phyloP scores from a whole-genome alignment of 92 coral and sea anemone genomes.

The Porites rus region DNA sequence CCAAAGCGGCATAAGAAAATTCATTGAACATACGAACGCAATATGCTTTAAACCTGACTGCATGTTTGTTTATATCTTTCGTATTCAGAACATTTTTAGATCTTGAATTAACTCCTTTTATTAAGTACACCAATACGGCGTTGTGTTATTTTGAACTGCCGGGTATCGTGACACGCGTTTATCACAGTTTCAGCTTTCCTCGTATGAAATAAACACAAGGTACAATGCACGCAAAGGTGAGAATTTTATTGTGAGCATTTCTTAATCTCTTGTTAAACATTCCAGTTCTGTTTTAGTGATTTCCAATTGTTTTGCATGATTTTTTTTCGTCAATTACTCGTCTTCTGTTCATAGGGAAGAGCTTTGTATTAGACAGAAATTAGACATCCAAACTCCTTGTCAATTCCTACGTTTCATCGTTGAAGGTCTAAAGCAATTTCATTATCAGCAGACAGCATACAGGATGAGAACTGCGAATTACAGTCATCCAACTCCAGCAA shows the following conservation, averaged over 20 bases:
- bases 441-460: no score
- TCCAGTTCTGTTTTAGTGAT: neutral
- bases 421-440: neutral
- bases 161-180: neutral
- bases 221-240: neutral
- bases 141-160: neutral
- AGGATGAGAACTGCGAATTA: neutral
- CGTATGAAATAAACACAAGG: neutral
- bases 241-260: neutral
- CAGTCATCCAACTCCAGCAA: neutral
- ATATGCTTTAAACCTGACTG: neutral
- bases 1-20: neutral
- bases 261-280: neutral
- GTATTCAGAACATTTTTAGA: neutral
- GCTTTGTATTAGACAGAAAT: neutral
- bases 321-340: constrained; percentile 10
- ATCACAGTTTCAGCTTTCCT: no score
- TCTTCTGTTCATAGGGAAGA: neutral
- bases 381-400: neutral
- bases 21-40: neutral
- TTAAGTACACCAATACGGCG: neutral
- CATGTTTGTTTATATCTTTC: neutral
- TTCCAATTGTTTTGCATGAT: neutral
- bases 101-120: neutral
- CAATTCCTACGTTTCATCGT: neutral